Evolutionary conservation across 35 echinoderm and acorn worm genomes (phyloP), one percentile per base, ranked within the genome.

Genomic region (Patiria miniata): DNA sequence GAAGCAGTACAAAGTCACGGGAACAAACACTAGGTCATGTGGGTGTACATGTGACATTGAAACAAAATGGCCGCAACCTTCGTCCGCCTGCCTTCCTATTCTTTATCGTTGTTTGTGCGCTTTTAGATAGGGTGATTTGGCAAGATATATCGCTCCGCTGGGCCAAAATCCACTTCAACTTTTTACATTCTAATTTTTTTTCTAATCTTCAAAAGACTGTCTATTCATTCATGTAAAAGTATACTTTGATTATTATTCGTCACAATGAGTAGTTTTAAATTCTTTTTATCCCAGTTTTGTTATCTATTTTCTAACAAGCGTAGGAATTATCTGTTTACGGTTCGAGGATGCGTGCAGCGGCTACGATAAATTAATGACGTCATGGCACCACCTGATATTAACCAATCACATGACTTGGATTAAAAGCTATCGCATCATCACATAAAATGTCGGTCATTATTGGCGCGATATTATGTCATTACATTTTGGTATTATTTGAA

Each of bases 1-100:
- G 51, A 82, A 29, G 40, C 51, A 52, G 39, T 6, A 44, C 19
- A 52, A 52, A 52, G 51, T 82, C 80, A 82, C 80, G 80, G 80
- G 80, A 44, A 39, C 80, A 82, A 82, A 82, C 80, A 82, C 65
- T 73, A 23, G 65, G 65, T 73, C 65, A 73, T 73, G 65, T 73
- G 65, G 65, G 65, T 73, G 65, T 73, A 73, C 65, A 73, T 73
- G 65, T 73, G 65, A 73, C 65, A 73, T 73, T 73, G 65, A 73
- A 73, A 73, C 8, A 73, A 73, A 73, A 73, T 73, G 65, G 65
- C 65, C 26, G 65, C 26, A 6, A 6, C 42, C 42, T 47, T n/a
- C 57, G 57, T 60, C 28, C 28, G 14, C 9, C 65, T 14, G 29
- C 65, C 26, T 73, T 2, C 26, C 65, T 23, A 73, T 73, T 73